Evolutionary conservation across 1,140 invertebrate species (phyloP), one percentile per base, ranked within the genome.

Genomic region (Drosophila erecta): DNA sequence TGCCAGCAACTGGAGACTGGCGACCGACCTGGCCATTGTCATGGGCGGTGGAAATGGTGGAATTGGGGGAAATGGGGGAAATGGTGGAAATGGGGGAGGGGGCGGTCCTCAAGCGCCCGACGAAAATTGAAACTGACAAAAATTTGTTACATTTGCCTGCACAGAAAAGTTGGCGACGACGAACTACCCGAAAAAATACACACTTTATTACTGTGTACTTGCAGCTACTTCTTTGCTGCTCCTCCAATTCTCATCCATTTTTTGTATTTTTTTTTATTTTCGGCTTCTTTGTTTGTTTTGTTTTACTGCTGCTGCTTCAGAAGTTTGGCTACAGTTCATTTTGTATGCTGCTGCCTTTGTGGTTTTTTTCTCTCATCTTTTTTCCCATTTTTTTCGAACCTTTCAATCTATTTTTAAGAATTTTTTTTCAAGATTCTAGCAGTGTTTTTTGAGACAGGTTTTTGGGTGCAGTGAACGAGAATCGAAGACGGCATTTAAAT

Each of bases 121-220:
- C 80, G 84, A 85, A 89, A 89, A 89, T 89, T 89, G 84, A 89
- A 90, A 89, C 84, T 89, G 84, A 89, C 84, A 89, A 89, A 89
- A 89, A 90, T 89, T 89, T 84, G 83, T 89, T 87, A 86, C 81
- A 87, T 86, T 89, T 81, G 78, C 83, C 78, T 75, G 83, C 83
- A 81, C 78, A 85, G 70, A 85, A 85, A 71, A 80, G 66, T 85
- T 80, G 65, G 57, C 67, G 62, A 58, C 51, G 40, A 17, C 58
- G 24, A 37, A 40, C 44, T 40, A 69, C 59, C 57, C 69, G 54
- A 58, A 79, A 58, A 51, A 60, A 44, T 76, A 58, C 71, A 83
- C 72, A 75, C 55, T 83, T 80, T 85, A 81, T 81, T 85, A 86
- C 67, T 59, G 49, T 51, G 62, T 65, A 75, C 65, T 81, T 75